phyloP scores from a whole-genome alignment of 2,113 vertebrate genomes.

The Sitta europaea region DNA sequence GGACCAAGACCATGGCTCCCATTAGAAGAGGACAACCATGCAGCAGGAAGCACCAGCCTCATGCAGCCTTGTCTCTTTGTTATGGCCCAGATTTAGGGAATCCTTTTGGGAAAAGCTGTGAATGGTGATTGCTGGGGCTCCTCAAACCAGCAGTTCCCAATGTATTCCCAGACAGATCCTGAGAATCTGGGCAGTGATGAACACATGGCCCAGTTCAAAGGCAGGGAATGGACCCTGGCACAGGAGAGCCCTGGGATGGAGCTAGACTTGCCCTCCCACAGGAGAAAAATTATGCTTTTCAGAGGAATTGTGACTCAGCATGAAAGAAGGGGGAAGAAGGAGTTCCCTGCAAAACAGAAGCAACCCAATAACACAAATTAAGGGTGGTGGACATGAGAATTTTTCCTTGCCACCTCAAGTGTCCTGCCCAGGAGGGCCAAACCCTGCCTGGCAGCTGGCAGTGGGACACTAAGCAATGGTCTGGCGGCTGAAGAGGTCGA shows the following conservation, averaged over 20 bases:
- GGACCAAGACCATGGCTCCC: not conserved
- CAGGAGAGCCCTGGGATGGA: not conserved
- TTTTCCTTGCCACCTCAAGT: not conserved
- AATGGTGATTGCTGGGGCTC: not conserved
- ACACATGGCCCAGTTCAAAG: not conserved
- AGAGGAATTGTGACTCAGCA: not conserved
- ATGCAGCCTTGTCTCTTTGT: not conserved
- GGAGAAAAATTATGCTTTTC: not conserved
- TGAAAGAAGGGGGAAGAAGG: not conserved
- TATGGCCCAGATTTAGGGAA: not conserved
- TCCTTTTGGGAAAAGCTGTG: not conserved
- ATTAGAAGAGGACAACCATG: not conserved
- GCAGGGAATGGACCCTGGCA: not conserved
- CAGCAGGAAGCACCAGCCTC: not conserved
- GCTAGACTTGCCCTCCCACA: not conserved
- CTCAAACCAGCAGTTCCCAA: not conserved
- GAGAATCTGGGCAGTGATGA: not conserved
- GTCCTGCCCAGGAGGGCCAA: not conserved
- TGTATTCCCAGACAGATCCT: not conserved
- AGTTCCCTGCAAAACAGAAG: not conserved
- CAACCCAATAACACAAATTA: not conserved
- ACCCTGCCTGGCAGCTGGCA: not conserved
- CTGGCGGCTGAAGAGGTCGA: constrained; percentile 95
- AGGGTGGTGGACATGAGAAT: not conserved
- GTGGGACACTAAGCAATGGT: constrained; percentile 72